Conservation (phyloP, 2,113 vertebrate genomes). For the Atractosteus spatula region DNA sequence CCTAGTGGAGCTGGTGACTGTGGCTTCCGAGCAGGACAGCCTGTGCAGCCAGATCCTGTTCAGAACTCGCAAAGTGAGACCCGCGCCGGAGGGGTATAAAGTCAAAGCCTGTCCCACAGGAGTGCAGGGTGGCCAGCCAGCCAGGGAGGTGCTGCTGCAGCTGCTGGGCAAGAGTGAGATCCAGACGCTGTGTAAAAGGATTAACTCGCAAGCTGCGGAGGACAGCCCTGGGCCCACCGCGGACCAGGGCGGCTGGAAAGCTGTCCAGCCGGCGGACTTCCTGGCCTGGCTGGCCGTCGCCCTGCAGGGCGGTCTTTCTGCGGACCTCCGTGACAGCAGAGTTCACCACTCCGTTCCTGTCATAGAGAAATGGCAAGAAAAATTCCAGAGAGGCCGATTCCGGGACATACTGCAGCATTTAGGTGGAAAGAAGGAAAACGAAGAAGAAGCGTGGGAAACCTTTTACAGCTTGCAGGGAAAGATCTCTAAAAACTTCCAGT, state of each 20-base stretch:
- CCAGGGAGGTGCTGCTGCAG: slow-evolving; percentile 45
- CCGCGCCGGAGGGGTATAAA: slow-evolving; percentile 11
- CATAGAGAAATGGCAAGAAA: slow-evolving; percentile 43
- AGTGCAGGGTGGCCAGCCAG: slow-evolving; percentile 35
- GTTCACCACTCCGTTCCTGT: slow-evolving; percentile 26
- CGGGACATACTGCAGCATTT: slow-evolving; percentile 44
- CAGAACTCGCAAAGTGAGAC: slow-evolving; percentile 42
- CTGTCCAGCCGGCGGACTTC: slow-evolving; percentile 43
- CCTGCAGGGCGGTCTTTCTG: slow-evolving; percentile 46
- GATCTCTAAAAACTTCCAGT: slow-evolving; percentile 37
- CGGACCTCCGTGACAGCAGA: slow-evolving; percentile 25
- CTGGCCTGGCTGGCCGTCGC: slow-evolving; percentile 48
- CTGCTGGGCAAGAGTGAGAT: slow-evolving; percentile 46
- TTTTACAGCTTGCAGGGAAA: slow-evolving; percentile 46
- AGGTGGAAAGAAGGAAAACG: slow-evolving; percentile 34
- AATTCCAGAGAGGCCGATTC: slow-evolving; percentile 50
- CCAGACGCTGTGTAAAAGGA: slow-evolving; percentile 39
- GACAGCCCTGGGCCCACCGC: slow-evolving; percentile 16
- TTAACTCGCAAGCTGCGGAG: not conserved
- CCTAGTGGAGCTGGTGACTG: slow-evolving; percentile 24
- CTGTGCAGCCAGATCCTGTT: slow-evolving; percentile 53
- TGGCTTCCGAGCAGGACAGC: slow-evolving; percentile 23
- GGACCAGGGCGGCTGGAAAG: slow-evolving; percentile 29
- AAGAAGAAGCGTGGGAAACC: slow-evolving; percentile 42
- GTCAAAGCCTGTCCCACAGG: slow-evolving; percentile 26